Conservation (phyloP, 2,888 invertebrate species). For the Zeuzera pyrina region DNA sequence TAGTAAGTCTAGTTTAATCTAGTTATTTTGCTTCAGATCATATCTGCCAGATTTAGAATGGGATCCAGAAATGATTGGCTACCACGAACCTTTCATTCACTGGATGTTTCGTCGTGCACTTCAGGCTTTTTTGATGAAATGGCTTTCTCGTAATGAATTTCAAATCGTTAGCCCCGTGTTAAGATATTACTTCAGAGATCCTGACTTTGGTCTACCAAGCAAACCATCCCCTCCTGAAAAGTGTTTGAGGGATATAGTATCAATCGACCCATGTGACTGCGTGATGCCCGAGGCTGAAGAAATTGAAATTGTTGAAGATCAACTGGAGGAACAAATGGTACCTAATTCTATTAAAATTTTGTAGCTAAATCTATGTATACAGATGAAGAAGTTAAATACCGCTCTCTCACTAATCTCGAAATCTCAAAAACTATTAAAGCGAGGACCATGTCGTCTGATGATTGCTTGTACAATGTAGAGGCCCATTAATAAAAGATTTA, state of each 20-base stretch:
- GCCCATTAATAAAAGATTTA: too few species aligned
- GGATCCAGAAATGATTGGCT: slow-evolving; percentile 39
- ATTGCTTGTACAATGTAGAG: too few species aligned
- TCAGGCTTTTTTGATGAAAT: slow-evolving; percentile 33
- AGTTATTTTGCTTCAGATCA: too few species aligned
- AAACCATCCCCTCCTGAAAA: slow-evolving; percentile 30
- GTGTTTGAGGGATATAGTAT: slow-evolving; percentile 28
- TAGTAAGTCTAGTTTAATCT: too few species aligned
- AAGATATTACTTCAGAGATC: slow-evolving; percentile 44
- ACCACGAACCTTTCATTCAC: slow-evolving; percentile 34
- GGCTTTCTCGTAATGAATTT: slow-evolving; percentile 27
- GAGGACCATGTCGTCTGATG: too few species aligned
- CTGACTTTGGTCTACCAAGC: slow-evolving; percentile 48
- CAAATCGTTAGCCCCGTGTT: slow-evolving; percentile 28
- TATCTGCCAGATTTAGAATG: slow-evolving; percentile 54
- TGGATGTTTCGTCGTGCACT: slow-evolving; percentile 63
- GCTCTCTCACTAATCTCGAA: too few species aligned
- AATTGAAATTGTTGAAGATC: slow-evolving; percentile 20
- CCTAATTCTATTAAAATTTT: background rate
- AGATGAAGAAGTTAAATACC: too few species aligned
- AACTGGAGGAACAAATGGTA: slow-evolving; percentile 26
- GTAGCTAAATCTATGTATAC: background rate
- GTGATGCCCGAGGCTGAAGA: slow-evolving; percentile 34
- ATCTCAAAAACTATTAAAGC: too few species aligned
- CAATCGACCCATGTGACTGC: slow-evolving; percentile 48